Evolutionary conservation across 2,888 invertebrate genomes (phyloP).

Genomic region (Quadroppia sp.): DNA sequence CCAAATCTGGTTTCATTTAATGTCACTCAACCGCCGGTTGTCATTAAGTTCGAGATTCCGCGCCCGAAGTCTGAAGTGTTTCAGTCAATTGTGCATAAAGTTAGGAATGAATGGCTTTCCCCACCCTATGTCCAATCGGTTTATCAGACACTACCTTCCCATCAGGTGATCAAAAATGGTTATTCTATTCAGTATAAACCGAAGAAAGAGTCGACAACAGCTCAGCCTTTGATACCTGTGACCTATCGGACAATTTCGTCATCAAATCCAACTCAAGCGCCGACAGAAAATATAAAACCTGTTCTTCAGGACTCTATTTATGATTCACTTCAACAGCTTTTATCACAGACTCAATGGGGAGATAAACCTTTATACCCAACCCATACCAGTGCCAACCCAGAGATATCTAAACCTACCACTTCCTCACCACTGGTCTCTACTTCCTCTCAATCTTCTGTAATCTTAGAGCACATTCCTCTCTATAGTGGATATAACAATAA

Average conservation of each 20-base stretch:
- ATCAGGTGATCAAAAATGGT: background rate
- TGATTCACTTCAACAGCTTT: slow-evolving; percentile 38
- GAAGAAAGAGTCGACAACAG: background rate
- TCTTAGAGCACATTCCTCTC: slow-evolving; percentile 24
- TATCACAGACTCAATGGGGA: slow-evolving; percentile 26
- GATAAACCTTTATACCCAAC: background rate
- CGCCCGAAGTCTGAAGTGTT: slow-evolving; percentile 34
- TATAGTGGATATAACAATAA: slow-evolving; percentile 3
- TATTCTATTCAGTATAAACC: background rate
- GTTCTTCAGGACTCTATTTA: slow-evolving; percentile 27
- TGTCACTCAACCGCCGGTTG: slow-evolving; percentile 12
- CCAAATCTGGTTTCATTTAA: slow-evolving; percentile 22
- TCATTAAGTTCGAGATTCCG: slow-evolving; percentile 34
- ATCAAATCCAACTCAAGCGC: background rate
- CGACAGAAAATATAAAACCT: background rate
- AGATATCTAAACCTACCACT: slow-evolving; percentile 6
- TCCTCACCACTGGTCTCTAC: background rate
- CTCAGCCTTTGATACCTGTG: background rate
- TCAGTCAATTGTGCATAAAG: slow-evolving; percentile 35
- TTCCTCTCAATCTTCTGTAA: slow-evolving; percentile 15
- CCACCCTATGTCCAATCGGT: background rate
- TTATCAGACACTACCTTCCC: background rate
- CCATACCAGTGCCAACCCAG: background rate
- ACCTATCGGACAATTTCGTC: background rate
- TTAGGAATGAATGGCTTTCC: slow-evolving; percentile 24